These are phyloP conservation scores for Brachyhypopomus occidentalis DNA, from an alignment of 2,113 vertebrate species.

Conservation along the genomic window DNA sequence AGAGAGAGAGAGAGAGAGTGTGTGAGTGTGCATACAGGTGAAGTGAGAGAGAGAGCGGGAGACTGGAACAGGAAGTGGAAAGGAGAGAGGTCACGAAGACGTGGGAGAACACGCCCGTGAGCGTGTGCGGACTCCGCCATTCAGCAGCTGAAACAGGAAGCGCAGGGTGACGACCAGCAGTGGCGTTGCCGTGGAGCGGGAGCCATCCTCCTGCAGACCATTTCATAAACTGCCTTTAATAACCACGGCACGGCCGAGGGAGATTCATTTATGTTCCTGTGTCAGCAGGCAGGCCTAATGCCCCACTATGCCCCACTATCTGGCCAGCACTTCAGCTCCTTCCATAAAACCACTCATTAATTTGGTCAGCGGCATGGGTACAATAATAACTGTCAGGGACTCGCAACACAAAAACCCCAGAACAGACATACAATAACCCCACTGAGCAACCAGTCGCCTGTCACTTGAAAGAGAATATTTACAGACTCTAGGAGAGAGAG, in stretches of 20 bases:
- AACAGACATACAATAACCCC: slow-evolving; percentile 41
- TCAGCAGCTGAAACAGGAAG: slow-evolving; percentile 30
- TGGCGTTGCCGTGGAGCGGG: slow-evolving; percentile 27
- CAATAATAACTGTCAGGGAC: slow-evolving; percentile 47
- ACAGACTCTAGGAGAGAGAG: slow-evolving; percentile 42
- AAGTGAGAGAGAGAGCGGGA: not conserved
- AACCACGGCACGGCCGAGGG: slow-evolving; percentile 46
- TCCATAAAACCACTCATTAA: slow-evolving; percentile 52
- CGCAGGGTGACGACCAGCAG: slow-evolving; percentile 25
- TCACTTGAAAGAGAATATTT: slow-evolving; percentile 41
- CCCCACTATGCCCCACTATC: slow-evolving; percentile 30
- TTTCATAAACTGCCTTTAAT: slow-evolving; percentile 51
- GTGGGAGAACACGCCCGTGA: not conserved
- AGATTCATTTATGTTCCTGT: slow-evolving; percentile 53
- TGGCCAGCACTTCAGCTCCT: slow-evolving; percentile 27
- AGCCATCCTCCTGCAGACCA: slow-evolving; percentile 35
- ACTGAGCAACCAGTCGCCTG: slow-evolving; percentile 36
- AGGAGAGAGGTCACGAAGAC: not conserved
- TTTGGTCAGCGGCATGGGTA: slow-evolving; percentile 39
- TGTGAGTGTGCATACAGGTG: not conserved
- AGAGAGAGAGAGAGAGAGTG: slow-evolving; percentile 10
- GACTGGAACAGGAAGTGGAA: not conserved
- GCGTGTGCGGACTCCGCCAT: not conserved
- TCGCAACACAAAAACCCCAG: slow-evolving; percentile 28
- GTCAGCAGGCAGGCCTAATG: slow-evolving; percentile 45